Conservation (phyloP, 92 coral and sea anemone genomes). For the Diadumene lineata region DNA sequence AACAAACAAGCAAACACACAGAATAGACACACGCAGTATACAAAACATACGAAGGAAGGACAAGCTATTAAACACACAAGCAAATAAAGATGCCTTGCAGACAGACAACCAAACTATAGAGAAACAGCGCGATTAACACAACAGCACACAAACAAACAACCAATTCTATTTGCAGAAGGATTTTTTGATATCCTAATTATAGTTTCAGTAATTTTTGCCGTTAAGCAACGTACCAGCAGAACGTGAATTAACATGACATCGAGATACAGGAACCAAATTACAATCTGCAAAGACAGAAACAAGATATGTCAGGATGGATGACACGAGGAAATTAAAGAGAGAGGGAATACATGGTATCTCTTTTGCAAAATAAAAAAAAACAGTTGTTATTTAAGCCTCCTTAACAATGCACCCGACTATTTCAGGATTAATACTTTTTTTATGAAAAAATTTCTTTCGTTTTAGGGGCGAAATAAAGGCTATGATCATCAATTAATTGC, state of each 20-base stretch:
- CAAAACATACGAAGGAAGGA: too few relatives aligned
- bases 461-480: background rate
- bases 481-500: too few relatives aligned
- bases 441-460: background rate
- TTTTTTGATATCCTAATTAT: background rate
- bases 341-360: background rate
- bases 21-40: too few relatives aligned
- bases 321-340: background rate
- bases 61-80: too few relatives aligned
- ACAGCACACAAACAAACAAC: background rate
- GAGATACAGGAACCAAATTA: constrained; percentile 17
- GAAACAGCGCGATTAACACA: background rate
- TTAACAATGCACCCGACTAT: background rate
- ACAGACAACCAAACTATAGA: too few relatives aligned
- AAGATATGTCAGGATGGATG: background rate
- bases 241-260: constrained; percentile 11
- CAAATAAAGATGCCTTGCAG: too few relatives aligned
- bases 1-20: too few relatives aligned
- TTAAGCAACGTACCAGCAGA: background rate
- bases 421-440: background rate
- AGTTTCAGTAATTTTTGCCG: background rate
- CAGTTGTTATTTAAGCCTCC: too few relatives aligned
- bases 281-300: constrained; percentile 6
- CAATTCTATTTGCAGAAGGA: background rate
- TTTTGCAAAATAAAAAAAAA: too few relatives aligned